Base-by-base conservation (phyloP, 2,797 vertebrate genomes). In the Bryconaethiops microstoma region DNA sequence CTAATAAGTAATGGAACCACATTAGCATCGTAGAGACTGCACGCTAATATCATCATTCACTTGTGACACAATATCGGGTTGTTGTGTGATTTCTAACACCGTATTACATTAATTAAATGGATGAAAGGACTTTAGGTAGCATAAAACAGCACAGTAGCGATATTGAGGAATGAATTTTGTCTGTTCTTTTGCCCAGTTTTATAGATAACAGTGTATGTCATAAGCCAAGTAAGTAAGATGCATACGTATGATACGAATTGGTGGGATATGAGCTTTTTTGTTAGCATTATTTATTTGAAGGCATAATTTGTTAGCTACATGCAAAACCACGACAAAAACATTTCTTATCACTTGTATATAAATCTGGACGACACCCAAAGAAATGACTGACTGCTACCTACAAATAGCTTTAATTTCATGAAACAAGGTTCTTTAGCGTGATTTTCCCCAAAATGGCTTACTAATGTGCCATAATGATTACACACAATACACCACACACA, bases 381-480 rank as follows among this genome's bases (percentile, higher is more conserved):
- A 7, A 69, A 70, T 63, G 55, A 68, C 42, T 50, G 25, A 39
- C 74, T 64, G 63, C 69, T 71, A 72, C 52, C 60, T 81, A 57
- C n/a, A 48, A 39, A 54, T 16, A 54, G 29, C 13, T 64, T 71
- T 19, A 40, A 21, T 52, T 10, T 71, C n/a, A 55, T 14, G 40
- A 79, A 80, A 70, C 75, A 55, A 17, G 42, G 45, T 60, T 59
- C 6, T 75, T 8, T 74, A 76, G 67, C 71, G 68, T 74, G 70
- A 84, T 71, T 45, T 40, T 21, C 19, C 48, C 55, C 69, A 77
- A 84, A 70, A 48, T 29, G 54, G 64, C 72, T 35, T 65, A 64
- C 76, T 81, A 74, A 74, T 73, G 55, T 77, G 63, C 55, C 60
- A 78, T 73, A 78, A 78, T 84, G 60, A 82, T 76, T 74, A 62